Evolutionary conservation across 37 sponge, comb jelly and placozoan species (phyloP), one percentile per base, ranked within the genome.

Genomic region (Aphrocallistes beatrix): DNA sequence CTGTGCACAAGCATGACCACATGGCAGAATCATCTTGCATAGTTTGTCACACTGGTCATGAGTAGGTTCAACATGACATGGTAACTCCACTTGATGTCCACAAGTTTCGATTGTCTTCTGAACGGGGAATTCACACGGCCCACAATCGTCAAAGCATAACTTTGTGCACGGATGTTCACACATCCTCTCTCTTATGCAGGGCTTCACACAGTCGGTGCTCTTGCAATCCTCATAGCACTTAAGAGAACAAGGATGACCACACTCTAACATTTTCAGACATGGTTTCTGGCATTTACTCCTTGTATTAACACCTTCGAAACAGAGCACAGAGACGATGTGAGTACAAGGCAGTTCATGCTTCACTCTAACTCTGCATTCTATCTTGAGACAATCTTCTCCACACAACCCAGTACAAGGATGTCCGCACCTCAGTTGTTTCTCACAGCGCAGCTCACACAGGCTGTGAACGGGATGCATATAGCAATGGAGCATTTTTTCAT

Each of bases 401-500:
- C 95, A 95, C 0, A 93, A 86, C 0, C 95, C 95, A 89, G 91
- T 95, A 51, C 95, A 95, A 0, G 82, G 90, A 38, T 95, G 95
- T 1, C 84, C 84, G 86, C 95, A 95, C 37, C 39, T 82, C 50
- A 90, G 36, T 23, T 10, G 1, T 83, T 90, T 87, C 1, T 0
- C 19, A 28, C 93, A 93, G 0, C 89, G 88, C 36, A 30, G 37
- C 34, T 91, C 37, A 86, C 95, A 95, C 37, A 50, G 83, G 6
- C 85, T 90, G 30, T 91, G 88, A 39, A 91, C 51, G 82, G 93
- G 90, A 17, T 39, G 34, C 50, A 89, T 85, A 37, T 91, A 90
- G 90, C 95, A 94, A 36, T 81, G 82, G 10, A 90, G 86, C 50
- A 91, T 91, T 36, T 83, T 85, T 39, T 87, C 51, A 81, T 95